These are phyloP conservation scores for Pteronotus mesoamericanus DNA, from an alignment of 2,797 vertebrate species.

Conservation along the genomic window DNA sequence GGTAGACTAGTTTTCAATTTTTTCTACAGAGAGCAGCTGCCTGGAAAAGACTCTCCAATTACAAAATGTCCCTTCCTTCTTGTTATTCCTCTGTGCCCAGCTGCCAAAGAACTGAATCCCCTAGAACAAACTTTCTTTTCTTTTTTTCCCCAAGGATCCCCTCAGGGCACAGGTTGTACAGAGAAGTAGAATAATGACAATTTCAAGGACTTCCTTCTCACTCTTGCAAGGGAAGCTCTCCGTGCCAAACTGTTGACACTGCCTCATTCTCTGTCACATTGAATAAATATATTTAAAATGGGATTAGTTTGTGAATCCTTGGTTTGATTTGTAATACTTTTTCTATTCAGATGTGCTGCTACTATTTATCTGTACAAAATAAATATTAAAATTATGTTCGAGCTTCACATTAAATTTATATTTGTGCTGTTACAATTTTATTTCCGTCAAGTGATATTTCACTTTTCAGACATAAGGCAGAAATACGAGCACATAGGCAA, in stretches of 20 bases:
- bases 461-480: constrained; percentile 72
- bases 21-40: neutral
- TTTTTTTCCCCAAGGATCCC: neutral
- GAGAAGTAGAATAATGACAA: neutral
- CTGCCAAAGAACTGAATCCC: neutral
- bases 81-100: neutral
- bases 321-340: constrained; percentile 78
- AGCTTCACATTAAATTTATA: constrained; percentile 79
- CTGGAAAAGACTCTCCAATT: neutral
- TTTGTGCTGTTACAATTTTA: constrained; percentile 74
- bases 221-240: constrained; percentile 1
- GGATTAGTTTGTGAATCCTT: constrained; percentile 74
- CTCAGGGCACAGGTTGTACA: neutral
- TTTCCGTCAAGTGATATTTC: constrained; percentile 75
- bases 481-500: constrained; percentile 65
- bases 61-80: neutral
- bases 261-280: constrained; percentile 50
- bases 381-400: constrained; percentile 80
- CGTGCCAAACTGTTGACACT: constrained; percentile 28
- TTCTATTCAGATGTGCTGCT: constrained; percentile 74
- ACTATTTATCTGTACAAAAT: constrained; percentile 78
- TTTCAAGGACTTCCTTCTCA: neutral
- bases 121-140: neutral
- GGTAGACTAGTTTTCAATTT: neutral
- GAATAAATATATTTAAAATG: constrained; percentile 75